Base-by-base conservation (phyloP, 2,113 vertebrate species). In the Myxocyprinus asiaticus region DNA sequence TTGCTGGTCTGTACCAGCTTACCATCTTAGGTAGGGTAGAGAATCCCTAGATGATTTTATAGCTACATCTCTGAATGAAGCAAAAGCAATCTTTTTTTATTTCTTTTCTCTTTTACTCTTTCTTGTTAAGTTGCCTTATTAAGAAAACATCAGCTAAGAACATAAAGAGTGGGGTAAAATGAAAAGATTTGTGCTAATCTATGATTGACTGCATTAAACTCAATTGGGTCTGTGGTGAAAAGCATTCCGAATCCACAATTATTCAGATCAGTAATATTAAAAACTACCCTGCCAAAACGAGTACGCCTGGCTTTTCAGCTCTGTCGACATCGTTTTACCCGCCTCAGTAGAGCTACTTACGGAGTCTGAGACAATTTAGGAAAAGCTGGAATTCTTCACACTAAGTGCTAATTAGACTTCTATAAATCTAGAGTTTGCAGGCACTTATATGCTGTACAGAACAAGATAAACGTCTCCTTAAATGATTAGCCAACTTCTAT, bases 351-450 rank as follows among this genome's bases (percentile, higher is more conserved):
- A 81, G 53, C 73, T 70, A 51, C 67, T 85, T 71, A 77, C 67
- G 53, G 61, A 81, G 64, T 75, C 58, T 15, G 74, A 22, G 53
- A 68, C 66, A 70, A 12, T 67, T 61, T 6, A 45, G 22, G 68
- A 67, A 74, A 76, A 78, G 78, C 65, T 72, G 74, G 33, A 83
- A 91, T 88, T 84, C 85, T 80, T 84, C 75, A 82, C 77, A 78
- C 87, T 90, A 88, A 90, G 85, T 82, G 83, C 84, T 90, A 91
- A 91, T 90, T 88, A 90, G 87, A 86, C 78, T 84, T 90, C 83
- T 82, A 83, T 55, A 83, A 87, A 89, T 90, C 86, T 86, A 51
- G 42, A 63, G 8, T 44, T 83, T 45, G 56, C 4, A 50, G 51
- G 65, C 67, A 80, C 22, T 33, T 33, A 33, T 33, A 33, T 33